Evolutionary conservation across 2,797 vertebrate species (phyloP).

Genomic region (Cephalopachus bancanus): DNA sequence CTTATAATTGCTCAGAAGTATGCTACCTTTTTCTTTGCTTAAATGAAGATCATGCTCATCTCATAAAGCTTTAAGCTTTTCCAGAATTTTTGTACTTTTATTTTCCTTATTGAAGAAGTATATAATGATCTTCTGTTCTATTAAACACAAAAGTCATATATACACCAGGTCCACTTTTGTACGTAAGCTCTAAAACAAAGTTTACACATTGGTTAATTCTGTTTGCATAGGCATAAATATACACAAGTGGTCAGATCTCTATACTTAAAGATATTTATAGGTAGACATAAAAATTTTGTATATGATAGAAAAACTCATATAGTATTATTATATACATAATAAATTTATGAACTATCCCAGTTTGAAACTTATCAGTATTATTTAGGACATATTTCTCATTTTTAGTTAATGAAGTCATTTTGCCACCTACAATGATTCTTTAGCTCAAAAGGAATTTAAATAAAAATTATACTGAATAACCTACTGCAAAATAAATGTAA

Average conservation of each 20-base stretch:
- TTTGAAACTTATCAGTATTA: not conserved
- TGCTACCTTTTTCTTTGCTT: not conserved
- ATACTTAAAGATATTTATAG: not conserved
- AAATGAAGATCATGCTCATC: not conserved
- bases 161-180: not conserved
- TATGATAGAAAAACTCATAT: not conserved
- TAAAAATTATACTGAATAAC: not conserved
- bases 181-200: not conserved
- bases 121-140: not conserved
- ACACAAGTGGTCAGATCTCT: not conserved
- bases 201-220: not conserved
- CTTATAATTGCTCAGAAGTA: conserved; percentile 1
- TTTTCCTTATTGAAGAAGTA: not conserved
- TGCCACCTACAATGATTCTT: not conserved
- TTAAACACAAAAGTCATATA: not conserved
- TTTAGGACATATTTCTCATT: not conserved
- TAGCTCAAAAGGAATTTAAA: not conserved
- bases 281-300: not conserved
- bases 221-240: not conserved
- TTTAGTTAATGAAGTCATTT: not conserved
- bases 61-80: not conserved
- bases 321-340: not conserved
- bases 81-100: not conserved
- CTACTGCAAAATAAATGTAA: not conserved
- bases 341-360: not conserved